phyloP scores from a whole-genome alignment of 2,797 vertebrate genomes.

The Tapirus indicus region DNA sequence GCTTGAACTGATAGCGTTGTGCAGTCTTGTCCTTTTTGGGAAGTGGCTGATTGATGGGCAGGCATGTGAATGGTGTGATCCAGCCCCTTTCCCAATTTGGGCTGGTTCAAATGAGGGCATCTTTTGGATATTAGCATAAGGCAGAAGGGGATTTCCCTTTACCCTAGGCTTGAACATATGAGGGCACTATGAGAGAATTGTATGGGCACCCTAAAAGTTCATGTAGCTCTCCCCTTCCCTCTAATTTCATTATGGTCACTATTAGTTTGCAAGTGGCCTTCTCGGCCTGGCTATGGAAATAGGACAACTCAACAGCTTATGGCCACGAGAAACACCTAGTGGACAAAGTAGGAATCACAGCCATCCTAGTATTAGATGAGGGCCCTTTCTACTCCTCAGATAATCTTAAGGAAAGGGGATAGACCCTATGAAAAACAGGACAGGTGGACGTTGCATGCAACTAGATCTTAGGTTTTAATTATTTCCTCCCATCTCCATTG shows the following conservation, averaged over 20 bases:
- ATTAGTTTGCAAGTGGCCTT: neutral
- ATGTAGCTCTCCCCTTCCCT: neutral
- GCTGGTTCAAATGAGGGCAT: conserved; percentile 38
- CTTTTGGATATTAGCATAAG: conserved; percentile 47
- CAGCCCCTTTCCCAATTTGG: conserved; percentile 42
- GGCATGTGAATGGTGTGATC: conserved; percentile 13
- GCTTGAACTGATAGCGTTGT: neutral
- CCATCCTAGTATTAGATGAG: neutral
- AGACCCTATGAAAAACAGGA: neutral
- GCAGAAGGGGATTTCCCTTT: neutral
- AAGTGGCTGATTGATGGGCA: conserved; percentile 18
- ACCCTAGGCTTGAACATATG: conserved; percentile 15
- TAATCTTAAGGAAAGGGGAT: neutral
- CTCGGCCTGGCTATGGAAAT: neutral
- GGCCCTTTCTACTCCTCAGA: neutral
- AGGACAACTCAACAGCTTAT: conserved; percentile 1
- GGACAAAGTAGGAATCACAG: conserved; percentile 24
- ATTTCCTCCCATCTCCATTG: neutral
- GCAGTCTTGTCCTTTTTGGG: conserved; percentile 29
- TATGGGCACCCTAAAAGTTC: neutral
- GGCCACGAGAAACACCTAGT: conserved; percentile 5
- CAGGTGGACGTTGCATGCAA: neutral
- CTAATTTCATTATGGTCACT: conserved; percentile 39
- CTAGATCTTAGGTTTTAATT: conserved; percentile 29
- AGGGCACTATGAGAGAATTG: conserved; percentile 13